Conservation (phyloP, 2,888 invertebrate genomes). For the Zygothrica quintamaculata region DNA sequence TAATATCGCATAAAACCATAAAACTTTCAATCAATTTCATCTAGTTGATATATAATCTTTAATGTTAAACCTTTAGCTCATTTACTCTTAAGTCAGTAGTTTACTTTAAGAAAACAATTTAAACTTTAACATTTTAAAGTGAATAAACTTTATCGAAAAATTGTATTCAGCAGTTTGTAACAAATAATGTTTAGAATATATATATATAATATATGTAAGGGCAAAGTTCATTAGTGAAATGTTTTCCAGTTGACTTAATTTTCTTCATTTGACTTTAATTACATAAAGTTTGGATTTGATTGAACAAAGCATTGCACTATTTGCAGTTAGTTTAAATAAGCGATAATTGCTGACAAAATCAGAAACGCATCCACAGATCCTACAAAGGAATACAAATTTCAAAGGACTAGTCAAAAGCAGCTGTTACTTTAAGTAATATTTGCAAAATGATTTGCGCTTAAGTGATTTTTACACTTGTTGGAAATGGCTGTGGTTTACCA, state of each 20-base stretch:
- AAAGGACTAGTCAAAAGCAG: conserved; percentile 4
- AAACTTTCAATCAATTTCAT: too few relatives aligned
- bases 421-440: conserved; percentile 44
- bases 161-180: too few relatives aligned
- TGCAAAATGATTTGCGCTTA: conserved; percentile 58
- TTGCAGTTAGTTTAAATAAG: not conserved
- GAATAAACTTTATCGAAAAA: too few relatives aligned
- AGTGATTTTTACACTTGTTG: conserved; percentile 53
- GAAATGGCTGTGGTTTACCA: conserved; percentile 32
- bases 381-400: not conserved
- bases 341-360: conserved; percentile 41
- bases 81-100: too few relatives aligned
- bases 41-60: too few relatives aligned
- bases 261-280: conserved; percentile 35
- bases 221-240: conserved; percentile 33
- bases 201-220: too few relatives aligned
- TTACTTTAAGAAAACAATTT: too few relatives aligned
- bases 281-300: conserved; percentile 44
- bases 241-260: conserved; percentile 34
- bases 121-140: too few relatives aligned
- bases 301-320: conserved; percentile 25
- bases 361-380: conserved; percentile 25
- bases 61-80: too few relatives aligned
- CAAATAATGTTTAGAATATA: too few relatives aligned
- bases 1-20: too few relatives aligned